Conservation (phyloP, 2,113 vertebrate genomes). For the Phyllostomus discolor region DNA sequence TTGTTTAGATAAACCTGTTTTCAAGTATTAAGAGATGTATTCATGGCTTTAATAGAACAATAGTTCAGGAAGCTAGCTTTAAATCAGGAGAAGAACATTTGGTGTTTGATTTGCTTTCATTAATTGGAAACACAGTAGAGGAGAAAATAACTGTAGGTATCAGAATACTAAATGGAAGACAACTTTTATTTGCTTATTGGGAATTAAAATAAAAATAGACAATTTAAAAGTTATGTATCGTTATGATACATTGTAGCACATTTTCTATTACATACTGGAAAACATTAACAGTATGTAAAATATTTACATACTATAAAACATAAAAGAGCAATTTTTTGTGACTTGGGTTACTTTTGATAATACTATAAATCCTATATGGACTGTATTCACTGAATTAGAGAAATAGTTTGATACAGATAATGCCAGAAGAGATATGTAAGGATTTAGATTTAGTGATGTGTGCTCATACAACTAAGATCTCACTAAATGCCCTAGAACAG, state of each 20-base stretch:
- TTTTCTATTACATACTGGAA: neutral
- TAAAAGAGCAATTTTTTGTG: neutral
- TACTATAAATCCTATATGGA: neutral
- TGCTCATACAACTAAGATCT: neutral
- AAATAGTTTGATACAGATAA: neutral
- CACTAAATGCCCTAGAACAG: neutral
- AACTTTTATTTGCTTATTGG: neutral
- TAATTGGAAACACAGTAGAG: neutral
- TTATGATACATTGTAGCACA: neutral
- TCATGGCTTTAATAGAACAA: neutral
- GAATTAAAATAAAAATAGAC: neutral
- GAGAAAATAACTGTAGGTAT: neutral
- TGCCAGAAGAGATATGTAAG: neutral
- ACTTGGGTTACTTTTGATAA: slow-evolving; percentile 8
- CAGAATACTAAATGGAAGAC: neutral
- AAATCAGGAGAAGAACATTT: neutral
- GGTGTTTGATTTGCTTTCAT: neutral
- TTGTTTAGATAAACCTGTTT: neutral
- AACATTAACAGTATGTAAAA: neutral
- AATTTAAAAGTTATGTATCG: neutral
- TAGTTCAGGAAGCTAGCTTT: slow-evolving; percentile 4
- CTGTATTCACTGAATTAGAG: neutral
- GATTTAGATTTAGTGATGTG: neutral
- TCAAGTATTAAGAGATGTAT: neutral
- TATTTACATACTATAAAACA: neutral